phyloP scores from a whole-genome alignment of 2,888 invertebrate species.

The Poecilobothrus nobilitatus region DNA sequence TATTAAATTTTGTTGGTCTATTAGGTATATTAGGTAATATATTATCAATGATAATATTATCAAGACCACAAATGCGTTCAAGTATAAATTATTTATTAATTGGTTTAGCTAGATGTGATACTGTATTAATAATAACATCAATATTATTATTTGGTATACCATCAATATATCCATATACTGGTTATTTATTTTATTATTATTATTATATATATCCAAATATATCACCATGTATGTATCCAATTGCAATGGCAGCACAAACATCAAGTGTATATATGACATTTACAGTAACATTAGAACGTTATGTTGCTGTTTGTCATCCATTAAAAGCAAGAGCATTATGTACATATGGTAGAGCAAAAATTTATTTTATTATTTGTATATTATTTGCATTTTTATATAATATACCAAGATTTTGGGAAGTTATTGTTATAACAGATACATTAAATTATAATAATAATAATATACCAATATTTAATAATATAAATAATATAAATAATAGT shows the following conservation, averaged over 20 bases:
- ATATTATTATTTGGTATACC: slow-evolving; percentile 79
- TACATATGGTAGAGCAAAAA: slow-evolving; percentile 76
- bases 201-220: slow-evolving; percentile 72
- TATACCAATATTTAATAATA: neutral
- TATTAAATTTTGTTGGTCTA: slow-evolving; percentile 69
- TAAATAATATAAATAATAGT: neutral
- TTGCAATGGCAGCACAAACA: slow-evolving; percentile 82
- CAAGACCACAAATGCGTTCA: slow-evolving; percentile 89
- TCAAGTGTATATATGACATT: slow-evolving; percentile 87
- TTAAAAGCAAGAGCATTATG: slow-evolving; percentile 81
- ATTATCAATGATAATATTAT: slow-evolving; percentile 81
- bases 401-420: slow-evolving; percentile 70
- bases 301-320: slow-evolving; percentile 89
- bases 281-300: slow-evolving; percentile 86
- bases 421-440: slow-evolving; percentile 44
- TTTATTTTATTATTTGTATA: slow-evolving; percentile 75
- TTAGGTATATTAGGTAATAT: slow-evolving; percentile 84
- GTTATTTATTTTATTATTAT: slow-evolving; percentile 65
- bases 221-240: slow-evolving; percentile 69
- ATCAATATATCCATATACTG: slow-evolving; percentile 75
- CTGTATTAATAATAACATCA: slow-evolving; percentile 77
- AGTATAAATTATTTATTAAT: slow-evolving; percentile 92
- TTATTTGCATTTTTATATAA: slow-evolving; percentile 79
- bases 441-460: slow-evolving; percentile 26
- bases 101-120: slow-evolving; percentile 89